phyloP scores from a whole-genome alignment of 2,797 vertebrate genomes.

The Furcifer pardalis region DNA sequence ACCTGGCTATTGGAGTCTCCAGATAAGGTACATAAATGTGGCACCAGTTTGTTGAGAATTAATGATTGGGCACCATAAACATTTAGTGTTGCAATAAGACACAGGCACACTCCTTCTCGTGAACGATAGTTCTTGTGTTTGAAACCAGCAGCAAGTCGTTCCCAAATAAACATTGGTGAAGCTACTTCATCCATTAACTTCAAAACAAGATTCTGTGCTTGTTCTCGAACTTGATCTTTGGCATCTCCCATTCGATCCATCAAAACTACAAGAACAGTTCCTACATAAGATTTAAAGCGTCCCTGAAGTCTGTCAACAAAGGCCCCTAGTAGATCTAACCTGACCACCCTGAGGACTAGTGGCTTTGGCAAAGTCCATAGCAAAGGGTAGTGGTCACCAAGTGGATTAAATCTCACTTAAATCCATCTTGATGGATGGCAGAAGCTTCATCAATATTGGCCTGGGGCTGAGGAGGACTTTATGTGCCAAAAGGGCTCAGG shows the following conservation, averaged over 20 bases:
- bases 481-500: too few relatives aligned
- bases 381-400: too few relatives aligned
- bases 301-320: too few relatives aligned
- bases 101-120: constrained; percentile 93
- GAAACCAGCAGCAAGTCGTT: constrained; percentile 89
- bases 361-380: too few relatives aligned
- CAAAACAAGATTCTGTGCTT: constrained; percentile 89
- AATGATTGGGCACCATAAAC: constrained; percentile 85
- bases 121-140: constrained; percentile 98
- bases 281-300: too few relatives aligned
- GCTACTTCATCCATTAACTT: constrained; percentile 90
- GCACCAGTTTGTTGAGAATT: constrained; percentile 92
- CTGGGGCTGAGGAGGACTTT: too few relatives aligned
- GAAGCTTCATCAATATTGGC: too few relatives aligned
- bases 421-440: too few relatives aligned
- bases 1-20: constrained; percentile 97
- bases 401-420: too few relatives aligned
- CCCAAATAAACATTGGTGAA: constrained; percentile 91
- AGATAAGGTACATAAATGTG: constrained; percentile 87
- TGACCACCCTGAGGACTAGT: too few relatives aligned
- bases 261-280: constrained; percentile 88
- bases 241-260: constrained; percentile 93
- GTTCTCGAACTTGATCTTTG: constrained; percentile 97
- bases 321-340: too few relatives aligned
- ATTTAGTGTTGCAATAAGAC: constrained; percentile 90